Conservation (phyloP, 2,888 invertebrate genomes). For the Mantis religiosa region DNA sequence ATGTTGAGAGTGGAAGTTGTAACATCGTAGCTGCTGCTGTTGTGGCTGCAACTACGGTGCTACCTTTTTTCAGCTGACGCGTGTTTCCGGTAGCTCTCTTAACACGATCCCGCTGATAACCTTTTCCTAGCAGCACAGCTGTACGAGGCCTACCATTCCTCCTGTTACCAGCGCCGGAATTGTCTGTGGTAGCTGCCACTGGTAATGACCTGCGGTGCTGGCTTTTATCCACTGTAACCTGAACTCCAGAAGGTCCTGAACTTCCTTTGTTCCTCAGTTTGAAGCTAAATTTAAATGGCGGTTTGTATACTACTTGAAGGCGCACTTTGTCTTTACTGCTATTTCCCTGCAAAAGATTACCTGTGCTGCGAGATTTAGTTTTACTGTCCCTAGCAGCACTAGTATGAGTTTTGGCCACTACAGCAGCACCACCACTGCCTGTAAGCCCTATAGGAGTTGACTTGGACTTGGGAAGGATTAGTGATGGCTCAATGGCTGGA, state of each 20-base stretch:
- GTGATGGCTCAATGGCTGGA: slow-evolving; percentile 44
- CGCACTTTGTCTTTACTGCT: slow-evolving; percentile 57
- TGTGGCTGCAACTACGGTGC: background rate
- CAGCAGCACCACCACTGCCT: slow-evolving; percentile 32
- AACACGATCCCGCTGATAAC: slow-evolving; percentile 11
- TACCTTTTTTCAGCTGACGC: background rate
- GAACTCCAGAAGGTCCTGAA: slow-evolving; percentile 40
- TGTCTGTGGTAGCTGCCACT: background rate
- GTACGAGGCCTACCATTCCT: slow-evolving; percentile 19
- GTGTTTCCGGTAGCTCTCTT: slow-evolving; percentile 10
- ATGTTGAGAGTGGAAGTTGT: slow-evolving; percentile 7
- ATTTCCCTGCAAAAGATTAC: slow-evolving; percentile 56
- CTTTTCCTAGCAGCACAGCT: slow-evolving; percentile 12
- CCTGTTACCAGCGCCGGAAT: background rate
- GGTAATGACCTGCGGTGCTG: background rate
- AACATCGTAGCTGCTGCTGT: background rate
- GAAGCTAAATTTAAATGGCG: slow-evolving; percentile 81
- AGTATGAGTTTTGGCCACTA: slow-evolving; percentile 10
- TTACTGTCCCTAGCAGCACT: background rate
- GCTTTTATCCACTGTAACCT: slow-evolving; percentile 52
- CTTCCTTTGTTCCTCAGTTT: slow-evolving; percentile 68
- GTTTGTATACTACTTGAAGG: slow-evolving; percentile 81
- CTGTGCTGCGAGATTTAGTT: slow-evolving; percentile 63
- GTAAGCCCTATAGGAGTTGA: slow-evolving; percentile 75
- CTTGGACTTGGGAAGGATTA: slow-evolving; percentile 72